Conservation (phyloP, 2,888 invertebrate genomes). For the Mesorhabditis belari region DNA sequence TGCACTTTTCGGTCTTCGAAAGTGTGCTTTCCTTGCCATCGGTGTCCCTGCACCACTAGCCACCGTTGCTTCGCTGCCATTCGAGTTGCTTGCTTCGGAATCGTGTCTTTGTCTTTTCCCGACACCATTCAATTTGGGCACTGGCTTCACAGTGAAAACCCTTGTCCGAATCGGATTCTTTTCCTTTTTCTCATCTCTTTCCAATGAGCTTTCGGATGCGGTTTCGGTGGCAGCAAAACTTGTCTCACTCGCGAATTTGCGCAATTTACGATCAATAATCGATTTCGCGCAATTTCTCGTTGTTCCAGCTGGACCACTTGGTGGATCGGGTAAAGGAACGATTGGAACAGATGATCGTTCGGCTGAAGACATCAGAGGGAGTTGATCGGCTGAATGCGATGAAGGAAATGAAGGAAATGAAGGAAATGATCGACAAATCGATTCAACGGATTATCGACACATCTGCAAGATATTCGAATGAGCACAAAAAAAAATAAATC, state of each 20-base stretch:
- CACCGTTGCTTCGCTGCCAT: constrained; percentile 43
- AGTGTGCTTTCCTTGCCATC: constrained; percentile 13
- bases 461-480: too few species aligned
- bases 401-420: constrained; percentile 14
- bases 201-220: constrained; percentile 27
- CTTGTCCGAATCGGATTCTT: constrained; percentile 9
- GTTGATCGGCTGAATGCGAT: constrained; percentile 23
- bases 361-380: constrained; percentile 19
- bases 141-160: constrained; percentile 42
- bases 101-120: constrained; percentile 35
- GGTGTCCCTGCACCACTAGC: constrained; percentile 42
- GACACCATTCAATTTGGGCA: constrained; percentile 14
- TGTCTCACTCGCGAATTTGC: constrained; percentile 49
- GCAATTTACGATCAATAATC: constrained; percentile 39
- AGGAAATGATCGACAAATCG: too few species aligned
- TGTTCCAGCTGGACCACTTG: not conserved
- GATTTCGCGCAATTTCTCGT: constrained; percentile 28
- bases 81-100: constrained; percentile 40
- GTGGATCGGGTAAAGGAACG: constrained; percentile 21
- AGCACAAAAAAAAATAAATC: too few species aligned
- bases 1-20: constrained; percentile 44
- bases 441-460: too few species aligned
- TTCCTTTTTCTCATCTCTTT: constrained; percentile 14
- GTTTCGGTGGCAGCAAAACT: constrained; percentile 36
- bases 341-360: constrained; percentile 24